Evolutionary conservation across 1,140 invertebrate species (phyloP).

Genomic region (Hermatobates lingyangjiaoensis): DNA sequence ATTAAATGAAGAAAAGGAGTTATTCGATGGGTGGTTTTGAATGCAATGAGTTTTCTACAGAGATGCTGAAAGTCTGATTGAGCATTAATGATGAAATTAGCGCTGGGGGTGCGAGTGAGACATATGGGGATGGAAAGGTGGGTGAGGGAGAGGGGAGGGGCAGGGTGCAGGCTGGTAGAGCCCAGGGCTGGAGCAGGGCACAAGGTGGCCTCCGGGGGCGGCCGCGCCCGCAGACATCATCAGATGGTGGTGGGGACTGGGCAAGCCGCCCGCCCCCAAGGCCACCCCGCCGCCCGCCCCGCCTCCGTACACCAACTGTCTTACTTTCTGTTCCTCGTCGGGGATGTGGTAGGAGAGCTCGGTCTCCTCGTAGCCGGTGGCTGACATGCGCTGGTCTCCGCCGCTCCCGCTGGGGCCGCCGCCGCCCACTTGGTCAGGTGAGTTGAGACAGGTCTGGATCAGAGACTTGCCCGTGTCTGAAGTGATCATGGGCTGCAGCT

Average conservation of each 20-base stretch:
- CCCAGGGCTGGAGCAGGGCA: conserved; percentile 33
- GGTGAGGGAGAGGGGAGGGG: conserved; percentile 36
- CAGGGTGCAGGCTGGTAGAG: conserved; percentile 36
- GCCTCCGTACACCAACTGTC: conserved; percentile 69
- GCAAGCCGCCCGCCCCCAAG: conserved; percentile 31
- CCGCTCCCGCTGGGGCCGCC: conserved; percentile 37
- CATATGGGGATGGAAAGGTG: conserved; percentile 35
- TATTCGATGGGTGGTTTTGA: not conserved
- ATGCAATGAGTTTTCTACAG: not conserved
- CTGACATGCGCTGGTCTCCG: conserved; percentile 88
- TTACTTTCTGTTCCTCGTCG: conserved; percentile 90
- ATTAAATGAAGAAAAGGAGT: not conserved
- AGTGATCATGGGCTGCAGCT: conserved; percentile 98
- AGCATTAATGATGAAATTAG: conserved; percentile 20
- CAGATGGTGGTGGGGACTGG: conserved; percentile 19
- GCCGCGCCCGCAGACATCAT: conserved; percentile 33
- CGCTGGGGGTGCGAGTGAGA: conserved; percentile 48
- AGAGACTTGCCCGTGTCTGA: conserved; percentile 95
- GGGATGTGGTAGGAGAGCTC: conserved; percentile 92
- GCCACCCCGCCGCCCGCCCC: conserved; percentile 32
- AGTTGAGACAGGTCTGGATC: conserved; percentile 97
- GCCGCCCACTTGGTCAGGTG: conserved; percentile 75
- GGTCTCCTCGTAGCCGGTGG: conserved; percentile 94
- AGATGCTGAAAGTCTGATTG: not conserved
- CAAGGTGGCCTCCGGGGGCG: conserved; percentile 33